phyloP scores from a whole-genome alignment of 2,113 vertebrate species.

The Reinhardtius hippoglossoides region DNA sequence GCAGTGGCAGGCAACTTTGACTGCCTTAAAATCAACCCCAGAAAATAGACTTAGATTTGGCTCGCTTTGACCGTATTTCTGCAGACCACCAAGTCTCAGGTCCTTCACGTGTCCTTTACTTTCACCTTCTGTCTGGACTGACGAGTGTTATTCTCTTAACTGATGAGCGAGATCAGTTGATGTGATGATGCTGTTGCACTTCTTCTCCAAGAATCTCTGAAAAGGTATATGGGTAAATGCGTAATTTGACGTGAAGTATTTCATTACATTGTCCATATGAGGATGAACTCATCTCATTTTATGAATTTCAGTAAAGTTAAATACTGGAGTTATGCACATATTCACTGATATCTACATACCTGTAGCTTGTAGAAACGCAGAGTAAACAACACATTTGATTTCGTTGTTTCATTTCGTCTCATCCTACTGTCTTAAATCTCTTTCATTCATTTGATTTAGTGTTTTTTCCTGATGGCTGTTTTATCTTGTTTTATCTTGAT shows the following conservation, averaged over 20 bases:
- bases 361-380: not conserved
- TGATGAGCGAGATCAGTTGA: not conserved
- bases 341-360: not conserved
- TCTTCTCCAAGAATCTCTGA: not conserved
- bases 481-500: no score
- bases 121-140: slow-evolving; percentile 15
- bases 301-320: not conserved
- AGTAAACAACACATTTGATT: not conserved
- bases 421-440: no score
- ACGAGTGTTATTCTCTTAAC: not conserved
- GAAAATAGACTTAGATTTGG: slow-evolving; percentile 5
- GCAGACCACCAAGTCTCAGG: slow-evolving; percentile 6
- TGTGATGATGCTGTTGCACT: not conserved
- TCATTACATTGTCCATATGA: not conserved
- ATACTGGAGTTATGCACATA: not conserved
- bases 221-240: no score
- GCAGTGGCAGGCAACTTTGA: slow-evolving; percentile 51
- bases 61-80: not conserved
- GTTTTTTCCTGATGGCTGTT: no score
- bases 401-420: no score
- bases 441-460: no score
- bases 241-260: not conserved
- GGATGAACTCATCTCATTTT: not conserved
- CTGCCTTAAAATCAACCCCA: slow-evolving; percentile 16
- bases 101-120: not conserved